Percentiles rank a stretch among this genome's conserved stretches.
phyloP scores from a whole-genome alignment of 1,140 invertebrate genomes.

The Lycorma delicatula region DNA sequence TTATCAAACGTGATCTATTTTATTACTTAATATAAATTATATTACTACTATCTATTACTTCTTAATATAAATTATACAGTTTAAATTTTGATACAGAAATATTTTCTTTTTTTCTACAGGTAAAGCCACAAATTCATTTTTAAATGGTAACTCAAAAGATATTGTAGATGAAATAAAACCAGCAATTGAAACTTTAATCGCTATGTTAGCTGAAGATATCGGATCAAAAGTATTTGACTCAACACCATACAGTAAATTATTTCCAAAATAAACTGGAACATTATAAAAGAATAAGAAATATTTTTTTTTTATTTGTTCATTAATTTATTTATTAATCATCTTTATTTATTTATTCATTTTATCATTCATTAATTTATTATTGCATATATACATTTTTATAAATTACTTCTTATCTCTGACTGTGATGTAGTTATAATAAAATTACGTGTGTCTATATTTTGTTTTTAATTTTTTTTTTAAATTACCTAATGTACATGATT shows the following conservation, averaged over 20 bases:
- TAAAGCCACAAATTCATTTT: constrained; percentile 41
- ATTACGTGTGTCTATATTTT: too few species aligned
- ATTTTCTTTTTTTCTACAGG: constrained; percentile 16
- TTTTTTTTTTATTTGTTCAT: too few species aligned
- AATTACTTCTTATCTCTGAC: too few species aligned
- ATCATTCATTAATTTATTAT: not conserved
- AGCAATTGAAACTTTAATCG: constrained; percentile 42
- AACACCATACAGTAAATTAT: constrained; percentile 41
- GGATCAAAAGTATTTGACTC: constrained; percentile 43
- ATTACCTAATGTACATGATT: too few species aligned
- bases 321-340: too few species aligned
- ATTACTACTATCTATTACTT: too few species aligned
- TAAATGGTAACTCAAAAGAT: constrained; percentile 42
- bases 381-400: not conserved
- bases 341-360: constrained; percentile 1
- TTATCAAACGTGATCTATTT: too few species aligned
- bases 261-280: constrained; percentile 22
- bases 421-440: too few species aligned
- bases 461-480: too few species aligned
- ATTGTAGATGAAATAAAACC: constrained; percentile 43
- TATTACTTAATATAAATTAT: too few species aligned
- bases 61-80: too few species aligned
- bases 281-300: too few species aligned
- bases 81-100: constrained; percentile 5
- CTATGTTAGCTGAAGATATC: constrained; percentile 43